Percentiles rank a stretch among this genome's conserved stretches.
Conservation (phyloP, 2,797 vertebrate genomes). For the Melopsittacus undulatus region DNA sequence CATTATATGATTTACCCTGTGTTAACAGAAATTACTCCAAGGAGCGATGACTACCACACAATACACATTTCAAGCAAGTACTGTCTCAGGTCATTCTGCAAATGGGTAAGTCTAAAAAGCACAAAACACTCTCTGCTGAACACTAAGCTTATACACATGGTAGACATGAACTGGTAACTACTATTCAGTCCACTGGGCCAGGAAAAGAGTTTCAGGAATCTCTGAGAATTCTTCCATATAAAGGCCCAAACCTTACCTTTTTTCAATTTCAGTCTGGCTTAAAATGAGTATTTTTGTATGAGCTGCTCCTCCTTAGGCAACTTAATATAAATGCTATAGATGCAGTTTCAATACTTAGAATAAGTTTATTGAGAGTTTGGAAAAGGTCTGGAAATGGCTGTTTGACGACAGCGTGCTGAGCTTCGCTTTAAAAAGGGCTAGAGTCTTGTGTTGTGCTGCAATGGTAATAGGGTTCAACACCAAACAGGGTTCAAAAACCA, state of each 20-base stretch:
- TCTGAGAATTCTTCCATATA: not conserved
- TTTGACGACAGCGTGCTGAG: not conserved
- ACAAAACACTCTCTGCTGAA: not conserved
- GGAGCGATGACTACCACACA: not conserved
- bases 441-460: not conserved
- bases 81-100: not conserved
- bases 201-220: not conserved
- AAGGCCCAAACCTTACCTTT: not conserved
- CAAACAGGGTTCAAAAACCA: not conserved
- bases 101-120: not conserved
- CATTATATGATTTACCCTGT: not conserved
- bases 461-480: not conserved
- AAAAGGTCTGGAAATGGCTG: not conserved
- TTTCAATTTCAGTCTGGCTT: not conserved
- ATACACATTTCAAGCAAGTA: not conserved
- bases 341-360: not conserved
- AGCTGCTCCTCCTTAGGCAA: not conserved
- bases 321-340: not conserved
- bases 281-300: not conserved
- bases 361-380: not conserved
- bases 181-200: not conserved
- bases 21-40: not conserved
- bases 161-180: not conserved
- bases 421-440: not conserved
- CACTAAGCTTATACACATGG: not conserved